Evolutionary conservation across 2,113 vertebrate species (phyloP).

Genomic region (Paramormyrops kingsleyae): DNA sequence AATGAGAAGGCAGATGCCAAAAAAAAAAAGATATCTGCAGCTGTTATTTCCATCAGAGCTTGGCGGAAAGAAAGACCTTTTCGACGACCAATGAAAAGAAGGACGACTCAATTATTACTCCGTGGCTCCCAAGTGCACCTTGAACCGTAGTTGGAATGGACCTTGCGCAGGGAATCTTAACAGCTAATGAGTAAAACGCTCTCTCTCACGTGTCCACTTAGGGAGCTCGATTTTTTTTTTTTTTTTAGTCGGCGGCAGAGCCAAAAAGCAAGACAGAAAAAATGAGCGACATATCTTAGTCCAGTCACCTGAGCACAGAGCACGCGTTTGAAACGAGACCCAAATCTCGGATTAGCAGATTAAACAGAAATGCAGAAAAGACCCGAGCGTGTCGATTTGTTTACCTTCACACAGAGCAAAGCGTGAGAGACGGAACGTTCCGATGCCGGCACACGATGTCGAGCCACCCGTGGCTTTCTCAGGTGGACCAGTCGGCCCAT

Average conservation of each 20-base stretch:
- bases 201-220: background rate
- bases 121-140: background rate
- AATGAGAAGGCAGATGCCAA: background rate
- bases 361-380: background rate
- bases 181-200: background rate
- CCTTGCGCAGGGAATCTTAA: background rate
- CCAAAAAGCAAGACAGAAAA: background rate
- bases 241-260: background rate
- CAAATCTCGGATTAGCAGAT: background rate
- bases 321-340: background rate
- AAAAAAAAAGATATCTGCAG: background rate
- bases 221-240: background rate
- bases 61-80: background rate
- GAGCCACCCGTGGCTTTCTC: background rate
- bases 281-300: background rate
- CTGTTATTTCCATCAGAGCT: constrained; percentile 10
- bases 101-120: background rate
- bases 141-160: background rate
- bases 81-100: background rate
- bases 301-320: background rate
- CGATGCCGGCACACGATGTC: background rate
- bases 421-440: background rate
- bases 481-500: background rate
- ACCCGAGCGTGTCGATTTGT: background rate
- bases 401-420: background rate